These are phyloP conservation scores for Cyclophora albipunctata DNA, from an alignment of 2,888 invertebrate species.

Conservation along the genomic window DNA sequence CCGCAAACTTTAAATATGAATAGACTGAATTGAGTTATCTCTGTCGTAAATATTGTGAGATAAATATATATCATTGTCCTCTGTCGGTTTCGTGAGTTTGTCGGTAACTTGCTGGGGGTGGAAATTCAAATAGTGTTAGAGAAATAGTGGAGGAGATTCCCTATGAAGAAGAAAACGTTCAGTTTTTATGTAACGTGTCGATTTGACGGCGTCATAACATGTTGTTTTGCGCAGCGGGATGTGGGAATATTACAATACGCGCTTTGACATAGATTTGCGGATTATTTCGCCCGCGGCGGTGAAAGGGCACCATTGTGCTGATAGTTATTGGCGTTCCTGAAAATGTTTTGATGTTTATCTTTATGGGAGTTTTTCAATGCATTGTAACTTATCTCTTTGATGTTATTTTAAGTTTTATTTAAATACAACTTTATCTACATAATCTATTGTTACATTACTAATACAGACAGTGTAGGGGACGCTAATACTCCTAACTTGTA, in stretches of 20 bases:
- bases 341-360: too few relatives aligned
- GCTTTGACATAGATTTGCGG: conserved; percentile 6
- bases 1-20: conserved; percentile 64
- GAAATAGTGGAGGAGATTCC: conserved; percentile 28
- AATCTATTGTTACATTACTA: too few relatives aligned
- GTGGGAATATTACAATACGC: conserved; percentile 11
- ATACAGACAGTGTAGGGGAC: too few relatives aligned
- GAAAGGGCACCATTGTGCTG: not conserved
- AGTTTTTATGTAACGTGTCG: conserved; percentile 36
- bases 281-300: not conserved
- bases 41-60: conserved; percentile 67
- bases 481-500: too few relatives aligned
- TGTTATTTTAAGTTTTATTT: too few relatives aligned
- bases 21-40: conserved; percentile 46
- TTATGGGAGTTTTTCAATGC: too few relatives aligned
- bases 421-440: too few relatives aligned
- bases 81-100: conserved; percentile 45
- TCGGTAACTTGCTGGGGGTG: conserved; percentile 41
- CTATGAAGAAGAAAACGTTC: conserved; percentile 31
- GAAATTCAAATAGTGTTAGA: conserved; percentile 52
- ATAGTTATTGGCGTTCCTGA: conserved; percentile 1
- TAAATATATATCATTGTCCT: conserved; percentile 70
- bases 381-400: too few relatives aligned
- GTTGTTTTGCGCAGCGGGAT: conserved; percentile 26
- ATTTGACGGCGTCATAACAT: conserved; percentile 35